These are phyloP conservation scores for Myiozetetes cayanensis DNA, from an alignment of 2,113 vertebrate genomes.

Conservation along the genomic window DNA sequence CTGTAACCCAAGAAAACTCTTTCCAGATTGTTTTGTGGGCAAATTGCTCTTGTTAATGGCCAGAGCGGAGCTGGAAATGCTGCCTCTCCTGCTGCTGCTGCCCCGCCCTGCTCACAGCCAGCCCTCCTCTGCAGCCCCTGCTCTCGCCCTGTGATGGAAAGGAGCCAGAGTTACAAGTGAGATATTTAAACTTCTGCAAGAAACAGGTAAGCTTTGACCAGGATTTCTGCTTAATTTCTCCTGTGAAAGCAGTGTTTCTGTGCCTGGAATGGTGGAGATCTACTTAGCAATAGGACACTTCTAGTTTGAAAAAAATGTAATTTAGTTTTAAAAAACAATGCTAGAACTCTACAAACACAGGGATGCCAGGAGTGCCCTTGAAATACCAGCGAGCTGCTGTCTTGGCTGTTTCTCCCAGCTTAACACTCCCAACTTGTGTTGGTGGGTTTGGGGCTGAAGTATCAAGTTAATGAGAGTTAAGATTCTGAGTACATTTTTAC, in stretches of 20 bases:
- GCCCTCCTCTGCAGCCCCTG: not conserved
- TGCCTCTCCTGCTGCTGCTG: not conserved
- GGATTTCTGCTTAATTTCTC: not conserved
- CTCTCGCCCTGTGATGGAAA: not conserved
- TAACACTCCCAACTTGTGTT: not conserved
- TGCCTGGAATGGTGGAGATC: not conserved
- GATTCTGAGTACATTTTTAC: not conserved
- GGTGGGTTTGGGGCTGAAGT: not conserved
- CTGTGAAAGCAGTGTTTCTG: not conserved
- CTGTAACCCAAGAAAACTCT: constrained; percentile 23
- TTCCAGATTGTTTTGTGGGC: not conserved
- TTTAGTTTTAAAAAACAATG: not conserved
- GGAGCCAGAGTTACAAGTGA: not conserved
- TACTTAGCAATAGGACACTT: not conserved
- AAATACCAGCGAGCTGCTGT: not conserved
- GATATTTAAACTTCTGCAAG: not conserved
- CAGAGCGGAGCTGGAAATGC: not conserved
- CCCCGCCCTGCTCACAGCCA: not conserved
- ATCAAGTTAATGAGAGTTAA: not conserved
- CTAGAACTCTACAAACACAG: not conserved
- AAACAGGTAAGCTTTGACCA: not conserved
- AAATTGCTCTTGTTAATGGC: constrained; percentile 10
- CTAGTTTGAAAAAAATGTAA: not conserved
- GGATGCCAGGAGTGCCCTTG: not conserved
- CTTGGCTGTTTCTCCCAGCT: not conserved